phyloP scores from a whole-genome alignment of 1,140 invertebrate genomes.

The Sweltsa coloradensis region DNA sequence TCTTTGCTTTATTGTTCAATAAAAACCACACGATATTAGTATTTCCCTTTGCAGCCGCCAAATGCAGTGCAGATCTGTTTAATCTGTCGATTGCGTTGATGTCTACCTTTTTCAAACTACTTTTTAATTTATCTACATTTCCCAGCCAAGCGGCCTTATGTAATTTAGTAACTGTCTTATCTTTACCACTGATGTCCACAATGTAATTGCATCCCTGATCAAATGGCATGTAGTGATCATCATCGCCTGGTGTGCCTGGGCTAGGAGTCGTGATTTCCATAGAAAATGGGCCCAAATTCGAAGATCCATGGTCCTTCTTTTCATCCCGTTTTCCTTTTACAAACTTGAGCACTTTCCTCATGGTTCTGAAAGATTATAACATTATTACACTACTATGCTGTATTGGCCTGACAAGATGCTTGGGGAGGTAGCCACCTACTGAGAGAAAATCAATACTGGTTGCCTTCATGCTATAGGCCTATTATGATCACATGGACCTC shows the following conservation, averaged over 20 bases:
- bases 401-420: no score
- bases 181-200: slow-evolving; percentile 23
- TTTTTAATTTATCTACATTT: slow-evolving; percentile 24
- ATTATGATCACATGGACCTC: no score
- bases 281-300: slow-evolving; percentile 14
- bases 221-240: slow-evolving; percentile 18
- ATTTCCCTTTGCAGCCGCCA: slow-evolving; percentile 24
- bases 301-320: slow-evolving; percentile 17
- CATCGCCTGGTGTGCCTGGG: slow-evolving; percentile 16
- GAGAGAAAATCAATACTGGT: slow-evolving; percentile 10
- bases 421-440: not conserved
- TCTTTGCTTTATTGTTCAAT: slow-evolving; percentile 22
- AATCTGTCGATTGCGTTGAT: slow-evolving; percentile 21
- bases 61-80: slow-evolving; percentile 23
- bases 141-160: slow-evolving; percentile 26
- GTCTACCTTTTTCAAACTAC: slow-evolving; percentile 21
- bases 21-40: slow-evolving; percentile 24
- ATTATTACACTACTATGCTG: no score
- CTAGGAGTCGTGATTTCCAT: slow-evolving; percentile 21
- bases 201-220: slow-evolving; percentile 19
- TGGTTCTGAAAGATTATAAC: no score
- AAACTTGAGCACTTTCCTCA: slow-evolving; percentile 27
- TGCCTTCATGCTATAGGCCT: no score
- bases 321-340: slow-evolving; percentile 24
- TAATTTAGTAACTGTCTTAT: slow-evolving; percentile 23